Percentiles rank a stretch among this genome's conserved stretches.
These are phyloP conservation scores for Thalpophila matura DNA, from an alignment of 2,888 invertebrate species.

Conservation along the genomic window DNA sequence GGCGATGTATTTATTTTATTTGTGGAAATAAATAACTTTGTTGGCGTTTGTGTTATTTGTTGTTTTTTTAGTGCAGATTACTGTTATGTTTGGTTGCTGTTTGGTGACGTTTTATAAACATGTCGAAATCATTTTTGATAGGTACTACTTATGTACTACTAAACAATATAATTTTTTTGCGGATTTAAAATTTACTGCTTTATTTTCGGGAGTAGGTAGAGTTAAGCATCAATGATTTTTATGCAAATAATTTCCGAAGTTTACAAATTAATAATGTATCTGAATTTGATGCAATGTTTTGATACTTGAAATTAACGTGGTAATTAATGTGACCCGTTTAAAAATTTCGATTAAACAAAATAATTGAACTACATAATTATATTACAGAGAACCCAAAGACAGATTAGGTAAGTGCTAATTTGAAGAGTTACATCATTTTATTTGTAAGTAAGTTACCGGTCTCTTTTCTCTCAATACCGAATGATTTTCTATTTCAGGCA, in stretches of 20 bases:
- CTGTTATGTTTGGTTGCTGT: constrained; percentile 14
- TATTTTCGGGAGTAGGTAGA: background rate
- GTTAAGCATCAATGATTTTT: constrained; percentile 15
- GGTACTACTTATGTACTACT: background rate
- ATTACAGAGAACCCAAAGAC: too few species aligned
- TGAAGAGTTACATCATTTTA: too few species aligned
- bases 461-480: too few species aligned
- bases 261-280: constrained; percentile 3
- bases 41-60: constrained; percentile 66
- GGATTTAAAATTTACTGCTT: background rate
- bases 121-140: background rate
- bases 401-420: too few species aligned
- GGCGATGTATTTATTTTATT: constrained; percentile 84
- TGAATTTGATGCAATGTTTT: background rate
- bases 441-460: too few species aligned
- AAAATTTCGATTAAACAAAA: too few species aligned
- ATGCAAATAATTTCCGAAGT: constrained; percentile 18
- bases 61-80: constrained; percentile 47
- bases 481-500: too few species aligned
- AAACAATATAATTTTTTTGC: background rate
- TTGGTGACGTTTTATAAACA: background rate
- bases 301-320: background rate
- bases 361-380: too few species aligned
- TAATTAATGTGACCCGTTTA: too few species aligned
- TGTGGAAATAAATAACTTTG: constrained; percentile 76